Evolutionary conservation across 2,888 invertebrate genomes (phyloP).

Genomic region (Thymelicus acteon): DNA sequence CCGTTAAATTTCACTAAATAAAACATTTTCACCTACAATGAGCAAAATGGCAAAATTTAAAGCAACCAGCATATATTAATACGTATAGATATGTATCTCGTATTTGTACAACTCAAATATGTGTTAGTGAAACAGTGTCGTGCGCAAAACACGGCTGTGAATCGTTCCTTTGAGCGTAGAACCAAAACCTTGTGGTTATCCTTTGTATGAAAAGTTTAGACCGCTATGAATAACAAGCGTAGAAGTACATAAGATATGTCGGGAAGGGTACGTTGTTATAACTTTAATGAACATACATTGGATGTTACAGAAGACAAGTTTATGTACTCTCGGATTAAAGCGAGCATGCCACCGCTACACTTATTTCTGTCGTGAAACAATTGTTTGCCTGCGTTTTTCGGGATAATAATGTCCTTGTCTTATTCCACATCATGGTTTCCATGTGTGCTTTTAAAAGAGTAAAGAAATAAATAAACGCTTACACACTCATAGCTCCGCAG

Average conservation of each 20-base stretch:
- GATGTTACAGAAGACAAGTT: too few species aligned
- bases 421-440: too few species aligned
- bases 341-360: too few species aligned
- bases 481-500: too few species aligned
- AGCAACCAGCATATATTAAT: not conserved
- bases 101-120: not conserved
- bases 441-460: too few species aligned
- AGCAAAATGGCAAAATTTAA: not conserved
- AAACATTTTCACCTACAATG: not conserved
- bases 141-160: not conserved
- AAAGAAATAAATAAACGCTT: too few species aligned
- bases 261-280: not conserved
- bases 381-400: too few species aligned
- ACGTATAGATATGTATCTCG: not conserved
- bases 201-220: conserved; percentile 3
- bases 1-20: not conserved
- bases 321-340: too few species aligned
- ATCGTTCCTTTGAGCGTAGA: not conserved
- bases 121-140: not conserved
- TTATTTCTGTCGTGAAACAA: too few species aligned
- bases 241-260: not conserved
- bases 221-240: not conserved
- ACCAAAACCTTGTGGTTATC: not conserved
- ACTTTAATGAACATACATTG: not conserved
- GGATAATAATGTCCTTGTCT: too few species aligned